Evolutionary conservation across 2,797 vertebrate genomes (phyloP).

Genomic region (Esox masquinongy): DNA sequence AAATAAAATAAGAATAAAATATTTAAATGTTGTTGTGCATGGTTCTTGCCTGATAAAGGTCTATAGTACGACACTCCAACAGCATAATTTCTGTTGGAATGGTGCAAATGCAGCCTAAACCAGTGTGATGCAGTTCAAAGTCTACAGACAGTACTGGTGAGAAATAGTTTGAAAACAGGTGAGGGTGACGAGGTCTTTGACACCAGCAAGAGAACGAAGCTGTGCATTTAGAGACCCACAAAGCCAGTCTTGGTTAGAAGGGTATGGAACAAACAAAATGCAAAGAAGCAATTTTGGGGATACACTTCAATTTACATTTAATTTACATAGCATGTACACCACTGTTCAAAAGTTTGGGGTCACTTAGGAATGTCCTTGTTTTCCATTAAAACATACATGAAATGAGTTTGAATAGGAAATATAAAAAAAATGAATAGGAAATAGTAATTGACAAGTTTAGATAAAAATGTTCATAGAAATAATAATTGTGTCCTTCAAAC

Average conservation of each 20-base stretch:
- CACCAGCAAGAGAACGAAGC: conserved; percentile 24
- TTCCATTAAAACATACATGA: no score
- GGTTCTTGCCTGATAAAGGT: background rate
- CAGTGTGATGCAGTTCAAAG: conserved; percentile 42
- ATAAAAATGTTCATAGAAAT: no score
- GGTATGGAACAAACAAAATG: background rate
- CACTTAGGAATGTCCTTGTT: no score
- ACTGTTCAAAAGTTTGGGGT: no score
- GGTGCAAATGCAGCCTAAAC: background rate
- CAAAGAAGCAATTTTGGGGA: background rate
- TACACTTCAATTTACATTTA: no score
- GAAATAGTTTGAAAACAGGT: background rate
- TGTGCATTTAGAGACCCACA: conserved; percentile 16
- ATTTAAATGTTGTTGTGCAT: background rate
- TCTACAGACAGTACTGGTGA: conserved; percentile 17
- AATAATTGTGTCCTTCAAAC: no score
- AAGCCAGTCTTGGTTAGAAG: conserved; percentile 22
- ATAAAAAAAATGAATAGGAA: no score
- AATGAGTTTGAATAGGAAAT: no score
- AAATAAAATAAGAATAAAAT: background rate
- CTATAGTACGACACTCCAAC: background rate
- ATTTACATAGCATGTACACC: no score
- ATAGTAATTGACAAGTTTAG: no score
- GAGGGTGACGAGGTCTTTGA: conserved; percentile 37
- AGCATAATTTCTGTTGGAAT: background rate